Conservation (phyloP, 1,140 invertebrate species). For the Drosophila navojoa region DNA sequence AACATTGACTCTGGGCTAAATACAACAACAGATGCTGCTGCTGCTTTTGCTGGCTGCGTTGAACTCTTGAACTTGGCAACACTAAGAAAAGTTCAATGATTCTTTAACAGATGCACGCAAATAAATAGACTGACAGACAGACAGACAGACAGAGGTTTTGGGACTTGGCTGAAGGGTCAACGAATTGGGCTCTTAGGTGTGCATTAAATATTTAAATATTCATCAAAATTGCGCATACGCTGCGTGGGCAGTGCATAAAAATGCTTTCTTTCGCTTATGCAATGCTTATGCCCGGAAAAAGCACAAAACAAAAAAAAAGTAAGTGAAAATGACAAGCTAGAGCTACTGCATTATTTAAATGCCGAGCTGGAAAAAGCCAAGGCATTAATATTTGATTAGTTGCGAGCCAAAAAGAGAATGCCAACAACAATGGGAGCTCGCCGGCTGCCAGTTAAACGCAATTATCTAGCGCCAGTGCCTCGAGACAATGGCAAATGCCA, state of each 20-base stretch:
- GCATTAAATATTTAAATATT: conserved; percentile 61
- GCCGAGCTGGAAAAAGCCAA: conserved; percentile 6
- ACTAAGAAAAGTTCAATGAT: conserved; percentile 63
- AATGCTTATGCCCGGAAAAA: conserved; percentile 32
- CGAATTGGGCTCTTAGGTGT: conserved; percentile 14
- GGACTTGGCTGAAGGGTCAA: conserved; percentile 56
- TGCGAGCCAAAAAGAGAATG: conserved; percentile 36
- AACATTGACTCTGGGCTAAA: conserved; percentile 39
- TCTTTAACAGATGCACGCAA: conserved; percentile 28
- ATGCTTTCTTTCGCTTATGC: conserved; percentile 16
- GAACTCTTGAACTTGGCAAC: conserved; percentile 76
- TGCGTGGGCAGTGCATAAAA: conserved; percentile 32
- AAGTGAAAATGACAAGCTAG: conserved; percentile 43
- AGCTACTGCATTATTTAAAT: conserved; percentile 55
- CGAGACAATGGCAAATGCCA: conserved; percentile 46
- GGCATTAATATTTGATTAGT: conserved; percentile 67
- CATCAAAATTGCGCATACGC: conserved; percentile 63
- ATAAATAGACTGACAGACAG: conserved; percentile 20
- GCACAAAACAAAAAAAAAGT: conserved; percentile 19
- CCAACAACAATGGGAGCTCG: conserved; percentile 31
- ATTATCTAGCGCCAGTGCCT: conserved; percentile 49
- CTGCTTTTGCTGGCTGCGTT: conserved; percentile 22
- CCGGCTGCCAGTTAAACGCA: conserved; percentile 27
- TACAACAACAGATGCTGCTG: conserved; percentile 60
- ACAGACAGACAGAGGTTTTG: conserved; percentile 9